phyloP scores from a whole-genome alignment of 2,113 vertebrate genomes.

The Emberiza fucata region DNA sequence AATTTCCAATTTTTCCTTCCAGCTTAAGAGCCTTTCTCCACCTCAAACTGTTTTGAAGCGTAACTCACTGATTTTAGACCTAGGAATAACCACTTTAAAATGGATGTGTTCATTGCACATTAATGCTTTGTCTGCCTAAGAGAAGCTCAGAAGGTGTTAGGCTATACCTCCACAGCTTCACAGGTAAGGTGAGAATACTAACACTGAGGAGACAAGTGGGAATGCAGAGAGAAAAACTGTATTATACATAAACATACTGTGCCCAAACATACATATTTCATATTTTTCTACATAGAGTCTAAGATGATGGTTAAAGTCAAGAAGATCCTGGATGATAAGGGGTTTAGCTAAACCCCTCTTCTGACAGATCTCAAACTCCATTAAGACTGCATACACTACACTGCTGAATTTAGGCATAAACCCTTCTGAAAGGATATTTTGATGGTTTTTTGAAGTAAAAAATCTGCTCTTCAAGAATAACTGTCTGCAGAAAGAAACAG shows the following conservation, averaged over 20 bases:
- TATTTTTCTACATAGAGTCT: neutral
- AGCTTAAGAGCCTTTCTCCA: neutral
- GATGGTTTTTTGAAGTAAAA: neutral
- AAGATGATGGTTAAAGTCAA: neutral
- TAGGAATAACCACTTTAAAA: neutral
- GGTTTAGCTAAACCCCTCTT: neutral
- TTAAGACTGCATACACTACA: neutral
- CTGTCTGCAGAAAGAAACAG: neutral
- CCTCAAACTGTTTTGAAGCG: neutral
- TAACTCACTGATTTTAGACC: neutral
- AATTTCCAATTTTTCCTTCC: neutral
- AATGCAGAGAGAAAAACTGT: neutral
- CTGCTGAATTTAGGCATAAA: neutral
- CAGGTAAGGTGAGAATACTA: conserved; percentile 55
- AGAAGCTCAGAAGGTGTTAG: conserved; percentile 35
- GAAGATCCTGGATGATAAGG: neutral
- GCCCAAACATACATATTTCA: conserved; percentile 15
- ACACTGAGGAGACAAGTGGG: conserved; percentile 40
- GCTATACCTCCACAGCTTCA: conserved; percentile 45
- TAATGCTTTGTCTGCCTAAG: conserved; percentile 32
- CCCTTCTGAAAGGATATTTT: neutral
- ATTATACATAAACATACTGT: neutral
- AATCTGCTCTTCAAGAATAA: neutral
- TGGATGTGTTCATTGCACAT: neutral
- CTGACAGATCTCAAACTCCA: neutral